Evolutionary conservation across 1,140 invertebrate species (phyloP).

Genomic region (Sarcophaga peregrina): DNA sequence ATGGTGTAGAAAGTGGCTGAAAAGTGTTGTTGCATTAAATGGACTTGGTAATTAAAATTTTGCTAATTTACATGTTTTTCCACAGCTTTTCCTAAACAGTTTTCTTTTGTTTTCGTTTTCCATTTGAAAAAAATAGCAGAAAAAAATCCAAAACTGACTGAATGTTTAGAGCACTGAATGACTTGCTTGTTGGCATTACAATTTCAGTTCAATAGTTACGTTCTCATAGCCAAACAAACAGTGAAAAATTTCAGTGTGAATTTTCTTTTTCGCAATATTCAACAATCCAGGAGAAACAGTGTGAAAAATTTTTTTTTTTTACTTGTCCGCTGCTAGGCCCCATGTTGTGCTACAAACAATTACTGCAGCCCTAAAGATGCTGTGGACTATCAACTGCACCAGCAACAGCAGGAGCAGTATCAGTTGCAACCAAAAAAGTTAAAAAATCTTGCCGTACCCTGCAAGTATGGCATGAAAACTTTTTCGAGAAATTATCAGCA

Average conservation of each 20-base stretch:
- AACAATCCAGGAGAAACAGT: too few species aligned
- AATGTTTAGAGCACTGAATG: too few species aligned
- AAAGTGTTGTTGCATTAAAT: too few species aligned
- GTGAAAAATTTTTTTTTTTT: too few species aligned
- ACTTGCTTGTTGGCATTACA: too few species aligned
- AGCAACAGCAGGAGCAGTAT: neutral
- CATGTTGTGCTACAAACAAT: constrained; percentile 2
- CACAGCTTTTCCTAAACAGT: neutral
- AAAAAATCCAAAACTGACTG: too few species aligned
- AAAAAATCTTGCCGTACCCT: constrained; percentile 21
- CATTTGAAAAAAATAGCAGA: neutral
- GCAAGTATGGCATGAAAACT: neutral
- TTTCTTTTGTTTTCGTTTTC: neutral
- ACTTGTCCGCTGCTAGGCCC: too few species aligned
- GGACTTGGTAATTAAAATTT: neutral
- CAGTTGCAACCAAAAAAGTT: neutral
- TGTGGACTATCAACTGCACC: neutral
- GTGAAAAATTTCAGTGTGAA: too few species aligned
- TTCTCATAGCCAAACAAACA: too few species aligned
- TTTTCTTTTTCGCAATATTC: too few species aligned
- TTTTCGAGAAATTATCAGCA: constrained; percentile 28
- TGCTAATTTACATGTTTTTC: neutral
- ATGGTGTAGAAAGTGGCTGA: too few species aligned
- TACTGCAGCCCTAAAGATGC: neutral
- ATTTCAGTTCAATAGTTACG: too few species aligned